Base-by-base conservation (phyloP, 2,797 vertebrate species). In the Hydrolagus colliei region DNA sequence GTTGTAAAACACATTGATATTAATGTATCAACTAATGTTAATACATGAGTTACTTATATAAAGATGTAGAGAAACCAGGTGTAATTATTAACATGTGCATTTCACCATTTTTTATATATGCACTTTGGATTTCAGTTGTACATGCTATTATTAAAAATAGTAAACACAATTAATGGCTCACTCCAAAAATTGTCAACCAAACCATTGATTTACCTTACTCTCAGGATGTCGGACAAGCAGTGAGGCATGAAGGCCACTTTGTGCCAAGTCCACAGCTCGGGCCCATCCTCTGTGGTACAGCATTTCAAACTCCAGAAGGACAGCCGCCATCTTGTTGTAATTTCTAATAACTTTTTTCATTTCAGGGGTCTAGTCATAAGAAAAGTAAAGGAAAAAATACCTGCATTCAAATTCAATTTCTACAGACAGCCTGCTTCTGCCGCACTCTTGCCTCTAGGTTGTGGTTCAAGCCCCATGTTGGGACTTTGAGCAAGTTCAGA, bases 301-400 rank as follows among this genome's bases (percentile, higher is more conserved):
- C 82, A 93, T 14, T 88, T 96, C 95, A 74, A 95, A 95, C 88
- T 95, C 93, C 87, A 96, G 22, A 88, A 96, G 88, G 86, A 91
- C 92, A 9, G 89, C 85, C 4, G 95, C 94, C 89, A 94, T 90
- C 90, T 92, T 91, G 90, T 96, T 95, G 88, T 96, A 96, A 86
- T 71, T 91, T 0, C 88, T 91, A 88, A 95, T 90, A 82, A 94
- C 89, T 75, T 92, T 94, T 20, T 92, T 94, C 93, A 94, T 91
- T 89, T 96, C 93, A 1, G 89, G 87, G 0, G 90, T 92, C 95
- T 96, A 86, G 4, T 80, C 82, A 84, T 18, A 86, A 27, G 59
- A 20, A 86, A 73, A n/a, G 59, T 84, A 68, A 59, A 9, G 32
- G 22, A 27, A 32, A 72, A 72, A 61, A 86, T 52, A 20, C 18